Base-by-base conservation (phyloP, 2,888 invertebrate species). In the Drosophila maculinotata region DNA sequence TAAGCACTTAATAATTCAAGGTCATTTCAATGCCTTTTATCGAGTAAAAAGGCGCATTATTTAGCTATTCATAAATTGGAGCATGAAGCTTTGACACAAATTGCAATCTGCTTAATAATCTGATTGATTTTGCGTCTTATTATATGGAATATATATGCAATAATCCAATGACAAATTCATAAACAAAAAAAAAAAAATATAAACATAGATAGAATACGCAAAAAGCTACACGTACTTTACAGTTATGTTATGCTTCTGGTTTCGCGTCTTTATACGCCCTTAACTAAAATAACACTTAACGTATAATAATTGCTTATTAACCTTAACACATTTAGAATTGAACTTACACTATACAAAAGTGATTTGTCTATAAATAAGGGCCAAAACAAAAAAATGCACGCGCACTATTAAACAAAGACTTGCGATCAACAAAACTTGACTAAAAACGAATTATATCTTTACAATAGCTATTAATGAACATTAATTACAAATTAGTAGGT, bases 281-380 rank as follows among this genome's bases (percentile, higher is more conserved):
- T 74, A 88, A 88, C 88, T 87, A 78, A 88, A 86, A 75, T 83
- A 88, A 83, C 88, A 83, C 88, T 86, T 83, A 83, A 83, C 65
- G 76, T 17, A 72, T 74, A 84, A 54, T 56, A 68, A 59, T 60
- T 67, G 58, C 54, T 66, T 48, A 79, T 48, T 58, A 64, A 78
- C 68, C 83, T 68, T 82, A 82, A 85, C 49, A 63, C 41, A 51
- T 59, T 64, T 58, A 57, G 73, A 77, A 87, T 86, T 74, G 23
- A 74, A 86, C 83, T 82, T 69, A 74, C 53, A 69, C 70, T 87
- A 87, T 70, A 75, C 87, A 79, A 48, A 58, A 38, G 58, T 52
- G 53, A 49, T 65, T 72, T 62, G 15, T 39, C 45, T 65, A 58
- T 56, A 72, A 64, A 56, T 68, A 52, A 63, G 36, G 60, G 48